phyloP scores from a whole-genome alignment of 2,888 invertebrate species.

The Plusia festucae region DNA sequence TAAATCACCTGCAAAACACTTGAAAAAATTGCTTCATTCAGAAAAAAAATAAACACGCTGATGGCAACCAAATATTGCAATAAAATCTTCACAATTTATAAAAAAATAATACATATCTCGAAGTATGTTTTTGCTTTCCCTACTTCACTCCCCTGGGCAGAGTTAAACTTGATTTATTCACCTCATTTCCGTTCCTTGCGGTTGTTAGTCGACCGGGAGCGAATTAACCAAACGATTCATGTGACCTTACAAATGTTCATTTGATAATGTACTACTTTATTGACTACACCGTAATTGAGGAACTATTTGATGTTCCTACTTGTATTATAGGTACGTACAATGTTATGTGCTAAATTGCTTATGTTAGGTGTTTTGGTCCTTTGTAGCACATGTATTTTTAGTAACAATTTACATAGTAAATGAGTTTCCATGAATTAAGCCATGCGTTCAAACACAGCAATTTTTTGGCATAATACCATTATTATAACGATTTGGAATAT shows the following conservation, averaged over 20 bases:
- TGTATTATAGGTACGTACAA: no score
- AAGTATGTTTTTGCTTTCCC: slow-evolving; percentile 63
- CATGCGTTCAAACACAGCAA: no score
- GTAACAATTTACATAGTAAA: no score
- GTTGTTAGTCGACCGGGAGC: slow-evolving; percentile 53
- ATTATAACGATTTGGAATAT: no score
- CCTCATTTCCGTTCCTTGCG: slow-evolving; percentile 75
- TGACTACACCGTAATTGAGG: slow-evolving; percentile 24
- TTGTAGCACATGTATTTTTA: not conserved
- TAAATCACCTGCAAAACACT: no score
- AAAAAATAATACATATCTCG: slow-evolving; percentile 8
- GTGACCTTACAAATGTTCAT: slow-evolving; percentile 47
- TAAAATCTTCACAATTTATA: not conserved
- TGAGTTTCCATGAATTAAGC: no score
- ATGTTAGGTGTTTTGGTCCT: not conserved
- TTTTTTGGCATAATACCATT: no score
- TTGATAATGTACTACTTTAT: slow-evolving; percentile 43
- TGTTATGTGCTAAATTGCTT: no score
- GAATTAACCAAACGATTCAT: slow-evolving; percentile 61
- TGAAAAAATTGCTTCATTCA: no score
- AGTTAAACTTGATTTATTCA: slow-evolving; percentile 84
- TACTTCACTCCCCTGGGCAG: slow-evolving; percentile 73
- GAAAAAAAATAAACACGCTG: no score
- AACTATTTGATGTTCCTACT: not conserved
- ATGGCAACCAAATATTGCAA: no score